Conservation (phyloP, 2,888 invertebrate genomes). For the Theretra japonica region DNA sequence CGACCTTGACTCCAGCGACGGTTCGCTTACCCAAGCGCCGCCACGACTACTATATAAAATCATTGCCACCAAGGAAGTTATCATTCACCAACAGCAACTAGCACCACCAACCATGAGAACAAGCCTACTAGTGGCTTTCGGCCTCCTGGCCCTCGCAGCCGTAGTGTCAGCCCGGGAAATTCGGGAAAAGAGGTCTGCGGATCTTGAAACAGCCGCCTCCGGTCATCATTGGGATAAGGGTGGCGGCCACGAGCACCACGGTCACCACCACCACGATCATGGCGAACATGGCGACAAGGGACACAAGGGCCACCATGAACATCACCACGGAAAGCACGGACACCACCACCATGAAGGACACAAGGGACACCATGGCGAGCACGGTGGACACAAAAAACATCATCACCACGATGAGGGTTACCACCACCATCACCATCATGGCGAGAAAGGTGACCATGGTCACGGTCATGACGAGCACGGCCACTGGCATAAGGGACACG, state of each 20-base stretch:
- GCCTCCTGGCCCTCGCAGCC: slow-evolving; percentile 80
- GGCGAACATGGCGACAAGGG: slow-evolving; percentile 88
- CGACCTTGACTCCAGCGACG: slow-evolving; percentile 70
- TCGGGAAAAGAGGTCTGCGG: slow-evolving; percentile 76
- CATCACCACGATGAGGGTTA: slow-evolving; percentile 88
- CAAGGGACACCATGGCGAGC: slow-evolving; percentile 85
- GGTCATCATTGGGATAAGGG: slow-evolving; percentile 76
- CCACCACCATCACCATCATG: slow-evolving; percentile 86
- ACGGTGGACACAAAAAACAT: slow-evolving; percentile 86
- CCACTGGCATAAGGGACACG: slow-evolving; percentile 92
- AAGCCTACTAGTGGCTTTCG: slow-evolving; percentile 64
- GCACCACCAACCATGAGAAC: slow-evolving; percentile 68
- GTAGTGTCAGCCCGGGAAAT: slow-evolving; percentile 78
- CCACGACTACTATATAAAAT: slow-evolving; percentile 73
- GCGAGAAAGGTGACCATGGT: slow-evolving; percentile 87
- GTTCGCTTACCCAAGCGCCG: slow-evolving; percentile 65
- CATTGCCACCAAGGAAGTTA: slow-evolving; percentile 60
- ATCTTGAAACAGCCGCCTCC: slow-evolving; percentile 82
- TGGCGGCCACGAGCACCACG: slow-evolving; percentile 87
- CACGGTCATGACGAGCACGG: slow-evolving; percentile 84
- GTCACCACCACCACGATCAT: slow-evolving; percentile 86
- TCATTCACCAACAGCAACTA: slow-evolving; percentile 69
- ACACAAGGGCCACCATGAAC: slow-evolving; percentile 87
- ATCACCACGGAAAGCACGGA: slow-evolving; percentile 88
- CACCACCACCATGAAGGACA: slow-evolving; percentile 88